phyloP scores from a whole-genome alignment of 2,888 invertebrate genomes.

The Hydroisotoma schaefferi region DNA sequence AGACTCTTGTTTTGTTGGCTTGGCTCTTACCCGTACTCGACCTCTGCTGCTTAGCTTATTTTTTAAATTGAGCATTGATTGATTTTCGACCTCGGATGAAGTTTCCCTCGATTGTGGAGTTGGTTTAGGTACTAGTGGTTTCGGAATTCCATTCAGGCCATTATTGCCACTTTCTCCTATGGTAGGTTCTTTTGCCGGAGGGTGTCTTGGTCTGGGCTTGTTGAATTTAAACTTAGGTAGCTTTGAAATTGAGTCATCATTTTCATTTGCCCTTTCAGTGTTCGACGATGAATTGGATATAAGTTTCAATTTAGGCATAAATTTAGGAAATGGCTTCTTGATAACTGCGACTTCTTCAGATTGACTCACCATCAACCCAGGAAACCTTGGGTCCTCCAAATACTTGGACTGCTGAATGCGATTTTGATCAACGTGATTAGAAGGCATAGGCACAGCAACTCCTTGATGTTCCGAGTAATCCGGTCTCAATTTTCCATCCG shows the following conservation, averaged over 20 bases:
- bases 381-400: slow-evolving; percentile 35
- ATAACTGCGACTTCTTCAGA: slow-evolving; percentile 43
- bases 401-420: slow-evolving; percentile 36
- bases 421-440: slow-evolving; percentile 37
- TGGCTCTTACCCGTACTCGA: slow-evolving; percentile 31
- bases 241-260: background rate
- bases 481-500: slow-evolving; percentile 22
- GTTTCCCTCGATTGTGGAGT: slow-evolving; percentile 19
- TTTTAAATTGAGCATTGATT: slow-evolving; percentile 23
- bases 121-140: background rate
- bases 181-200: background rate
- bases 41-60: slow-evolving; percentile 33
- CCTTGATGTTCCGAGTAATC: slow-evolving; percentile 29
- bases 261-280: background rate
- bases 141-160: background rate
- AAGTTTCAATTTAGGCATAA: slow-evolving; percentile 24
- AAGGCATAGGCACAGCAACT: slow-evolving; percentile 39
- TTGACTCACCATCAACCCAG: slow-evolving; percentile 34
- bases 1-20: background rate
- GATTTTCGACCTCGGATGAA: background rate
- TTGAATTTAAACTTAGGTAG: slow-evolving; percentile 23
- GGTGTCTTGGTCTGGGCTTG: slow-evolving; percentile 20
- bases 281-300: background rate
- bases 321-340: slow-evolving; percentile 42
- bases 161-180: background rate